Evolutionary conservation across 2,113 vertebrate species (phyloP).

Genomic region (Siniperca knerii): DNA sequence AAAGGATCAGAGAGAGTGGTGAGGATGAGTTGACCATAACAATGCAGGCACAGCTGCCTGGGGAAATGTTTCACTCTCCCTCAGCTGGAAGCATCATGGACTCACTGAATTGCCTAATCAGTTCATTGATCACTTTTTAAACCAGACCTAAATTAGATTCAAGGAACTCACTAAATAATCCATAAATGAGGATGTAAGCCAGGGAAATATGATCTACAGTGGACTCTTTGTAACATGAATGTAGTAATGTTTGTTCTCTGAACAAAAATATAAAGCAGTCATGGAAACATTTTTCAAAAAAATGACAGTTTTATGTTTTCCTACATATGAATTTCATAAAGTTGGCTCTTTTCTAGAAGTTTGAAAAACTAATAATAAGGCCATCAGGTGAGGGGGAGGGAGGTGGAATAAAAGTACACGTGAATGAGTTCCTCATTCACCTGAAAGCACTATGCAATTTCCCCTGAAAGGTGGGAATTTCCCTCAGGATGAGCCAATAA

Average conservation of each 20-base stretch:
- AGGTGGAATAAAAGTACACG: constrained; percentile 31
- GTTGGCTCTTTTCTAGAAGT: constrained; percentile 25
- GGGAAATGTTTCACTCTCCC: constrained; percentile 30
- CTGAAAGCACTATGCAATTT: constrained; percentile 68
- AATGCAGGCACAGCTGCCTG: constrained; percentile 53
- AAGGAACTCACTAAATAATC: constrained; percentile 43
- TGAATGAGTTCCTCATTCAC: constrained; percentile 71
- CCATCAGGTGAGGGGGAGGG: constrained; percentile 13
- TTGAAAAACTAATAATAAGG: constrained; percentile 46
- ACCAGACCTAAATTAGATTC: constrained; percentile 61
- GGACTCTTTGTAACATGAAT: not conserved
- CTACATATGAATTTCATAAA: constrained; percentile 3
- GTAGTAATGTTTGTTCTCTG: constrained; percentile 2
- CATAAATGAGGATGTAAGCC: constrained; percentile 35
- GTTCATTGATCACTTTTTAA: constrained; percentile 63
- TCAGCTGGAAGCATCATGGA: constrained; percentile 43
- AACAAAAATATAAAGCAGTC: not conserved
- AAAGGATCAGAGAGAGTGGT: constrained; percentile 19
- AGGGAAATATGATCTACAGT: not conserved
- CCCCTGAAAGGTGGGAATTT: constrained; percentile 72
- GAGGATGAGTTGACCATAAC: constrained; percentile 34
- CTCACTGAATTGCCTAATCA: constrained; percentile 55
- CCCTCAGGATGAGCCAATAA: constrained; percentile 76
- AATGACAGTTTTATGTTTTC: not conserved
- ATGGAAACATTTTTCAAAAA: not conserved